Base-by-base conservation (phyloP, 2,113 vertebrate genomes). In the Propithecus coquereli region DNA sequence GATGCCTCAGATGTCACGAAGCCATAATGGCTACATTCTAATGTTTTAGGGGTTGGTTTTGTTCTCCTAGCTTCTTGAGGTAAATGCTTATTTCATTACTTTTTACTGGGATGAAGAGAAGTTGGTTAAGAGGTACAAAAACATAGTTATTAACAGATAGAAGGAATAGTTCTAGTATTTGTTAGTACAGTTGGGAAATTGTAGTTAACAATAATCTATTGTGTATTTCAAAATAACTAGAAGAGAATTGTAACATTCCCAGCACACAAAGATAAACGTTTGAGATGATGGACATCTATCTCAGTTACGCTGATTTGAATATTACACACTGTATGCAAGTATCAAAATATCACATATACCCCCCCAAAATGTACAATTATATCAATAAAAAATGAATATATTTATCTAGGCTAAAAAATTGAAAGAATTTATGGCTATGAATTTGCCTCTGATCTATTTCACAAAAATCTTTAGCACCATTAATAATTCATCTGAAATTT, bases 401-500 rank as follows among this genome's bases (percentile, higher is more conserved):
- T 61, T 74, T 32, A 74, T 74, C 25, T 17, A 32, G 43, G 13
- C 1, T 45, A 74, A 47, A 45, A 74, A 74, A 32, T 27, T 76
- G 20, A 47, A 74, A 47, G 8, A 30, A 30, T 86, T 87, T 83
- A 63, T 94, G 68, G 57, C 63, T 82, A 91, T 87, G 25, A 61
- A 87, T 71, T 79, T 93, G 12, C 14, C 65, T 93, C 66, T 83
- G 43, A 59, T 89, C 9, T 80, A 63, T 79, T 81, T 83, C 22
- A 87, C 45, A 85, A 50, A 96, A 66, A 20, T 14, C 0, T 76
- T 27, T 17, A n/a, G 61, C 54, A 52, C 81, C 50, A 92, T 37
- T 79, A 93, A 37, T 65, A 25, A 71, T 85, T 90, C 50, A n/a
- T 47, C 73, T 57, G 6, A 79, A 89, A 61, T 91, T 94, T 95